These are phyloP conservation scores for Sebastes diaconus DNA, from an alignment of 2,797 vertebrate genomes.

Conservation along the genomic window DNA sequence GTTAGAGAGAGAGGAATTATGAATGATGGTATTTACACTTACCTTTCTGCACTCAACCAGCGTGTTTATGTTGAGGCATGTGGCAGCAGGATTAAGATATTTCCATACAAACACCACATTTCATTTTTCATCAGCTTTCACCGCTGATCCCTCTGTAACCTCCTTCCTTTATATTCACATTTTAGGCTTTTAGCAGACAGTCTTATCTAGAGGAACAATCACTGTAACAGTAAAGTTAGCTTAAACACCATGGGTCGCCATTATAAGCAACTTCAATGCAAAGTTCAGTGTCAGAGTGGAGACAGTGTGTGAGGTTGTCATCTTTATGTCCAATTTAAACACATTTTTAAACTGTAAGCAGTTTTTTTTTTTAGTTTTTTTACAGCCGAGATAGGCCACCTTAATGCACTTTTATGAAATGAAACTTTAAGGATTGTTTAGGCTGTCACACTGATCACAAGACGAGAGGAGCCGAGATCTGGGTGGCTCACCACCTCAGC, in stretches of 20 bases:
- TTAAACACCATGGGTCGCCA: neutral
- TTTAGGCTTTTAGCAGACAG: neutral
- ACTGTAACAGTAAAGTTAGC: neutral
- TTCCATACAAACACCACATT: constrained; percentile 57
- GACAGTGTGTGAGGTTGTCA: neutral
- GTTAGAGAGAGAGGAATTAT: constrained; percentile 18
- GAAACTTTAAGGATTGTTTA: neutral
- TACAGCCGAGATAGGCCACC: too few relatives aligned
- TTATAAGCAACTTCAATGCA: neutral
- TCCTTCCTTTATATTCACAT: constrained; percentile 24
- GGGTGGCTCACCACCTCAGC: neutral
- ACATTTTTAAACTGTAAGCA: neutral
- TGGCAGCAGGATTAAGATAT: constrained; percentile 51
- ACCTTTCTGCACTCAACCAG: neutral
- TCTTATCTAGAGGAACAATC: constrained; percentile 11
- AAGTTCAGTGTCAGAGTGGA: constrained; percentile 7
- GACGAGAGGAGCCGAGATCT: neutral
- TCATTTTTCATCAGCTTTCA: constrained; percentile 12
- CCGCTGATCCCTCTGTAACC: constrained; percentile 22
- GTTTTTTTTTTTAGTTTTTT: neutral
- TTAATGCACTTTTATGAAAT: neutral
- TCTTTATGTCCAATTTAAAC: neutral
- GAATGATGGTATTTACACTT: constrained; percentile 20
- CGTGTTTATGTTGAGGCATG: constrained; percentile 40
- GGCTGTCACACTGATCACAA: neutral